These are phyloP conservation scores for Campoplex capitator DNA, from an alignment of 2,888 invertebrate genomes.

Conservation along the genomic window DNA sequence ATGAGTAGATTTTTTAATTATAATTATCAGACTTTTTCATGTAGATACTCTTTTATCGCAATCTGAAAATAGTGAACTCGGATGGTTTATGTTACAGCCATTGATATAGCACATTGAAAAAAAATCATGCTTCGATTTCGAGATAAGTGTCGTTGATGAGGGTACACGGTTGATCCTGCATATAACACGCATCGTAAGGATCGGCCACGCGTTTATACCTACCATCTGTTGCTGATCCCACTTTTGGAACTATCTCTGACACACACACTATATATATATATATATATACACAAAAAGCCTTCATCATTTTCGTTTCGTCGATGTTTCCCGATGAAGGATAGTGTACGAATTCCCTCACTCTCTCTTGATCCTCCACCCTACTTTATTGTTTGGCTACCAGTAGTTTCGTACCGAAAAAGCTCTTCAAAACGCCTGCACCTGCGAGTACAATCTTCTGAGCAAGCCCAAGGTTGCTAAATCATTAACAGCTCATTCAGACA, in stretches of 20 bases:
- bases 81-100: constrained; percentile 4
- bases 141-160: constrained; percentile 60
- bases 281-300: neutral
- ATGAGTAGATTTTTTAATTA: neutral
- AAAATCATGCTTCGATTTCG: constrained; percentile 55
- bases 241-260: constrained; percentile 45
- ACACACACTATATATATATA: neutral
- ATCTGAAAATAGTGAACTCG: neutral
- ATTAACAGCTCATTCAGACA: neutral
- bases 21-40: constrained; percentile 52
- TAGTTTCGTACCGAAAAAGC: constrained; percentile 2
- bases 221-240: constrained; percentile 78
- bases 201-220: constrained; percentile 76
- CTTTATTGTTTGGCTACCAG: constrained; percentile 2
- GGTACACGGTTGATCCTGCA: constrained; percentile 44
- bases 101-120: constrained; percentile 51
- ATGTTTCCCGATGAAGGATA: constrained; percentile 27
- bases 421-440: constrained; percentile 27
- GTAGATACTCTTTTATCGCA: constrained; percentile 55
- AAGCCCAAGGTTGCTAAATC: neutral
- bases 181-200: constrained; percentile 57
- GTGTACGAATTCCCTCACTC: constrained; percentile 10
- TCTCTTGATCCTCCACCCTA: neutral
- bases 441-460: constrained; percentile 11
- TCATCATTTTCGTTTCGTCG: constrained; percentile 26